Evolutionary conservation across 2,113 vertebrate species (phyloP).

Genomic region (Eudyptes chrysolophus): DNA sequence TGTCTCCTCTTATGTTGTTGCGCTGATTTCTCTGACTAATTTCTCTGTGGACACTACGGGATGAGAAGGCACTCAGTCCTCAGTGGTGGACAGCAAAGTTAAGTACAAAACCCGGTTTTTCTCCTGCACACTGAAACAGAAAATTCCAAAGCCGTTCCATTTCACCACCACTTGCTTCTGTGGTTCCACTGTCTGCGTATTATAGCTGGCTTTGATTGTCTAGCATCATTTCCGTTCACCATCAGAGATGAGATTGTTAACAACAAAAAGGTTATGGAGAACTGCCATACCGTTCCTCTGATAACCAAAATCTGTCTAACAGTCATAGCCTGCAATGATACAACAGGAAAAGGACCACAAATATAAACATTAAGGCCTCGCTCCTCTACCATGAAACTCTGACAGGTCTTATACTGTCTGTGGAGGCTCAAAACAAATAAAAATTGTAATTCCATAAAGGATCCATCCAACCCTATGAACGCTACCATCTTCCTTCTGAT

Average conservation of each 20-base stretch:
- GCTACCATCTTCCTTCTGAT: background rate
- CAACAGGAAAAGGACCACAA: background rate
- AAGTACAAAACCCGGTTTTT: background rate
- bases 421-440: background rate
- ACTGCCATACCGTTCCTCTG: background rate
- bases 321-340: background rate
- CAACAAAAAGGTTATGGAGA: background rate
- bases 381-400: background rate
- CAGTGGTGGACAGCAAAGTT: background rate
- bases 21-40: background rate
- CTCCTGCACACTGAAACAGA: background rate
- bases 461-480: background rate
- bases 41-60: background rate
- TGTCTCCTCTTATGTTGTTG: background rate
- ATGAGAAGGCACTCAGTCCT: background rate
- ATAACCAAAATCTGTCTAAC: background rate
- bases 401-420: background rate
- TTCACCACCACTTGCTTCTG: background rate
- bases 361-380: background rate
- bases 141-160: background rate
- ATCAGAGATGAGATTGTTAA: background rate
- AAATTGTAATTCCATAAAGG: background rate
- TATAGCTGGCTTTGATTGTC: background rate
- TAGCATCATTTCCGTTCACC: background rate
- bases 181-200: fast-evolving